These are phyloP conservation scores for Nipponia nippon DNA, from an alignment of 2,113 vertebrate species.

Conservation along the genomic window DNA sequence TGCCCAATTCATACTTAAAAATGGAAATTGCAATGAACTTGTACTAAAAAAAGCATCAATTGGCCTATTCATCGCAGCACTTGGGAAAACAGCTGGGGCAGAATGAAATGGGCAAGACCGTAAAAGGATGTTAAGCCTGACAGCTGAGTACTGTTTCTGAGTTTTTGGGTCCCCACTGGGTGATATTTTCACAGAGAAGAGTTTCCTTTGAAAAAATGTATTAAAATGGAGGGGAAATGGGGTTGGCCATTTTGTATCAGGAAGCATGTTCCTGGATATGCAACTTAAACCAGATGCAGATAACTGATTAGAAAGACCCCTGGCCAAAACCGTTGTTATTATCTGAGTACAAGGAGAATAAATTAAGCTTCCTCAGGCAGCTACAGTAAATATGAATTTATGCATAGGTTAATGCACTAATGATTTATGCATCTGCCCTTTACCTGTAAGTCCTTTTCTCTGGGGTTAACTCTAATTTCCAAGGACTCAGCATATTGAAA, in stretches of 20 bases:
- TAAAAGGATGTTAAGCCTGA: background rate
- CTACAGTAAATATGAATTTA: slow-evolving; percentile 5
- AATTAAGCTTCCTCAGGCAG: slow-evolving; percentile 4
- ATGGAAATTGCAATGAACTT: background rate
- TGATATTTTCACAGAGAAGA: background rate
- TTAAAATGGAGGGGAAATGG: background rate
- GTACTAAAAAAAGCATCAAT: background rate
- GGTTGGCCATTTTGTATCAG: background rate
- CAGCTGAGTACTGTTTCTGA: background rate
- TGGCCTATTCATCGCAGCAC: background rate
- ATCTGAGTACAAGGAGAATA: background rate
- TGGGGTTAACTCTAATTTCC: background rate
- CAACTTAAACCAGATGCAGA: background rate
- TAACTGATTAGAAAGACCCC: background rate
- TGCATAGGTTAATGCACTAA: background rate
- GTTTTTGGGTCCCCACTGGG: background rate
- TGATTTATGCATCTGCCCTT: slow-evolving; percentile 20
- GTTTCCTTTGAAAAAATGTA: background rate
- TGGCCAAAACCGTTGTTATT: background rate
- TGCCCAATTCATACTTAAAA: background rate
- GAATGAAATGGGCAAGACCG: background rate
- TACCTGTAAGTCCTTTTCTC: background rate
- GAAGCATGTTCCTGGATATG: background rate
- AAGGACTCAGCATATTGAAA: background rate
- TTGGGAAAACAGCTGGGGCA: background rate